These are phyloP conservation scores for Sphaeramia orbicularis DNA, from an alignment of 2,797 vertebrate genomes.

Conservation along the genomic window DNA sequence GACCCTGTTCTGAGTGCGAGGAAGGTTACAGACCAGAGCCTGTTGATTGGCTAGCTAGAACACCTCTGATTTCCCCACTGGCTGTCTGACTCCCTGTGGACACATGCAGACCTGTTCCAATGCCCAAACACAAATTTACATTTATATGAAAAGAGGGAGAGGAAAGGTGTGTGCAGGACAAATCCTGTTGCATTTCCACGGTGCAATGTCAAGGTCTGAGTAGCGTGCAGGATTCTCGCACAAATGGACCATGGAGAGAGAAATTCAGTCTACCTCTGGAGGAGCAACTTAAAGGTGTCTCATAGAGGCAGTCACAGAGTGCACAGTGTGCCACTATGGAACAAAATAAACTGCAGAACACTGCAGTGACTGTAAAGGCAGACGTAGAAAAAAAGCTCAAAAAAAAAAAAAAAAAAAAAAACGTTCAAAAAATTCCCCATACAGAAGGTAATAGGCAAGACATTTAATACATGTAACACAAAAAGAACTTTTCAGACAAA, in stretches of 20 bases:
- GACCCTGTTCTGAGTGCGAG: conserved; percentile 55
- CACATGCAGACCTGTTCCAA: conserved; percentile 68
- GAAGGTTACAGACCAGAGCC: conserved; percentile 56
- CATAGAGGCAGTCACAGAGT: conserved; percentile 57
- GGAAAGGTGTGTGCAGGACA: conserved; percentile 69
- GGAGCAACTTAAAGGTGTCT: conserved; percentile 66
- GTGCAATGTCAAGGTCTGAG: conserved; percentile 71
- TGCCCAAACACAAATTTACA: conserved; percentile 81
- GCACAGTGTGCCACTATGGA: conserved; percentile 55
- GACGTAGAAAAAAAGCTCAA: not conserved
- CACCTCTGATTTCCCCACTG: conserved; percentile 74
- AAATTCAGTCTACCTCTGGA: conserved; percentile 68
- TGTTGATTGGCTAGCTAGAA: conserved; percentile 63
- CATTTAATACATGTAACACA: not conserved
- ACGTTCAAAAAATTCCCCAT: not conserved
- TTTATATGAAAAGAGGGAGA: conserved; percentile 81
- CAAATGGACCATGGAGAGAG: conserved; percentile 68
- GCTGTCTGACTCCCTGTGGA: conserved; percentile 61
- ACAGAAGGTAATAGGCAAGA: conserved; percentile 26
- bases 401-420: conserved; percentile 2
- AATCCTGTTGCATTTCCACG: conserved; percentile 71
- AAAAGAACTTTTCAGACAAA: conserved; percentile 21
- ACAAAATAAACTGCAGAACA: conserved; percentile 59
- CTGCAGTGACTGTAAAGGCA: conserved; percentile 48
- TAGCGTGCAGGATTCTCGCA: conserved; percentile 48